These are phyloP conservation scores for Geodia barretti DNA, from an alignment of 37 sponge, comb jelly and placozoan genomes.

Conservation along the genomic window DNA sequence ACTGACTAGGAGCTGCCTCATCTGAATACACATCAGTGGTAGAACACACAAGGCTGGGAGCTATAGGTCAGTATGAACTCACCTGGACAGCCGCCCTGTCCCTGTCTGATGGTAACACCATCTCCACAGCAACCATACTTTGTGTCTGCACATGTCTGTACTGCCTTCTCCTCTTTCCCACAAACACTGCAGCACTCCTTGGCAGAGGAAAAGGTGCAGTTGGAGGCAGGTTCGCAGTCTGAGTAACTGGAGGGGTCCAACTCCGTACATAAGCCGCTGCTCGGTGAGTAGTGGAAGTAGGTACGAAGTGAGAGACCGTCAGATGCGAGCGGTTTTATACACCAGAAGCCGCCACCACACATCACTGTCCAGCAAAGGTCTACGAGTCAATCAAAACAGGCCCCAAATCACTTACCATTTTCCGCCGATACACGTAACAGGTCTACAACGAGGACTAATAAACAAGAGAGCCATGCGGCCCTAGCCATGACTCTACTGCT, in stretches of 20 bases:
- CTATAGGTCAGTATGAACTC: background rate
- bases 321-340: background rate
- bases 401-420: background rate
- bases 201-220: background rate
- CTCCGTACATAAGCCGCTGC: background rate
- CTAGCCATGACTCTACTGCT: background rate
- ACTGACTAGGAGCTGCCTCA: background rate
- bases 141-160: background rate
- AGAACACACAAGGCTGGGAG: too few relatives aligned
- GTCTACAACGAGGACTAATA: background rate
- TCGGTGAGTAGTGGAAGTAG: background rate
- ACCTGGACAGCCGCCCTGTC: background rate
- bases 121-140: background rate
- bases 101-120: background rate
- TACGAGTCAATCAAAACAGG: background rate
- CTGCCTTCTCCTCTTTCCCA: background rate
- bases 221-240: background rate
- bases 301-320: background rate
- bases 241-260: background rate
- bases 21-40: background rate
- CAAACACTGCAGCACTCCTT: background rate
- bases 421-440: background rate
- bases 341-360: background rate
- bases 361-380: background rate
- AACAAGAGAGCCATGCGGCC: background rate